phyloP scores from a whole-genome alignment of 2,888 invertebrate species.

The Shargacucullia verbasci region DNA sequence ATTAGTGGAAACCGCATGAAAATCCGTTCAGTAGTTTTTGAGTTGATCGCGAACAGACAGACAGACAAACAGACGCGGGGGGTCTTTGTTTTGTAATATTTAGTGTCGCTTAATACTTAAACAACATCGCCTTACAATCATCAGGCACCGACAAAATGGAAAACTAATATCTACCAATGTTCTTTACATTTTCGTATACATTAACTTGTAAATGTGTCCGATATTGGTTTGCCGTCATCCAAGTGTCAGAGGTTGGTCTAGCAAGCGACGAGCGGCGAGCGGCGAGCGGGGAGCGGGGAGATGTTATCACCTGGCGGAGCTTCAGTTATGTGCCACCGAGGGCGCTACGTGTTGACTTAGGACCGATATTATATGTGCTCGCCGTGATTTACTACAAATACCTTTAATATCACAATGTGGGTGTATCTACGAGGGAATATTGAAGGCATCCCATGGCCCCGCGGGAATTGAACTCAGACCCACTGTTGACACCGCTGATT shows the following conservation, averaged over 20 bases:
- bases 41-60: no score
- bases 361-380: constrained; percentile 26
- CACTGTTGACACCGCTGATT: no score
- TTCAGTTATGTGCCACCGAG: constrained; percentile 7
- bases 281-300: no score
- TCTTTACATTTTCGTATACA: neutral
- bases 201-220: constrained; percentile 3
- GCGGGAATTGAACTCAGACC: neutral
- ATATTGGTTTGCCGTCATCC: constrained; percentile 7
- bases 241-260: neutral
- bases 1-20: no score
- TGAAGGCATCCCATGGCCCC: neutral
- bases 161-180: no score
- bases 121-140: no score
- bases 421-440: constrained; percentile 1
- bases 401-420: constrained; percentile 14
- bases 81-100: no score
- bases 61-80: no score
- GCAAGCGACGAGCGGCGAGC: neutral
- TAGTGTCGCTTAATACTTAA: no score
- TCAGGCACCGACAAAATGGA: no score
- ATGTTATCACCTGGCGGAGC: constrained; percentile 4
- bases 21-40: no score
- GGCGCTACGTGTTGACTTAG: constrained; percentile 40
- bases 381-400: constrained; percentile 37